Conservation (phyloP, 2,113 vertebrate species). For the Pungitius pungitius region DNA sequence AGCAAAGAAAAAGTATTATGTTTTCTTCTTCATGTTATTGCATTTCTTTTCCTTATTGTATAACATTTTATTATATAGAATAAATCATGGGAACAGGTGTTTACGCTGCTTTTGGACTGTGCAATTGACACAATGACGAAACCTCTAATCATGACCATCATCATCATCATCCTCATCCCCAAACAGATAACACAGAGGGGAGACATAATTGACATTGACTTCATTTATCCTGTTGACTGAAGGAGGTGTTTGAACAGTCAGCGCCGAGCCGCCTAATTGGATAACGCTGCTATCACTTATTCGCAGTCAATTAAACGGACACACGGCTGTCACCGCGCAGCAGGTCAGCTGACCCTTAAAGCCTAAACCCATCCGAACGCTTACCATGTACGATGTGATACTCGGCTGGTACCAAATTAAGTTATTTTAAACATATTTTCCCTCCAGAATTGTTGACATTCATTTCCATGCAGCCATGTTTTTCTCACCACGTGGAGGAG, state of each 20-base stretch:
- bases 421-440: too few species aligned
- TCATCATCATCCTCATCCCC: background rate
- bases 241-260: constrained; percentile 26
- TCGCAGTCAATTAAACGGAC: constrained; percentile 43
- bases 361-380: background rate
- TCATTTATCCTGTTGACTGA: background rate
- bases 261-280: constrained; percentile 16
- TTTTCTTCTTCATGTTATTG: too few species aligned
- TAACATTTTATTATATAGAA: background rate
- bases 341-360: constrained; percentile 14
- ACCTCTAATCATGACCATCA: background rate
- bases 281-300: constrained; percentile 46
- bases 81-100: background rate
- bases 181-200: background rate
- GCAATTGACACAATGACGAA: background rate
- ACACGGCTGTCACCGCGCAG: constrained; percentile 16
- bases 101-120: background rate
- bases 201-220: background rate
- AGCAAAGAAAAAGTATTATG: too few species aligned
- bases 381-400: too few species aligned
- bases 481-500: background rate
- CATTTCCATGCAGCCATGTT: background rate
- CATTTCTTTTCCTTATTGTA: background rate
- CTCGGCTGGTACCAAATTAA: too few species aligned
- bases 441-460: too few species aligned